phyloP scores from a whole-genome alignment of 2,113 vertebrate genomes.

The Tichodroma muraria region DNA sequence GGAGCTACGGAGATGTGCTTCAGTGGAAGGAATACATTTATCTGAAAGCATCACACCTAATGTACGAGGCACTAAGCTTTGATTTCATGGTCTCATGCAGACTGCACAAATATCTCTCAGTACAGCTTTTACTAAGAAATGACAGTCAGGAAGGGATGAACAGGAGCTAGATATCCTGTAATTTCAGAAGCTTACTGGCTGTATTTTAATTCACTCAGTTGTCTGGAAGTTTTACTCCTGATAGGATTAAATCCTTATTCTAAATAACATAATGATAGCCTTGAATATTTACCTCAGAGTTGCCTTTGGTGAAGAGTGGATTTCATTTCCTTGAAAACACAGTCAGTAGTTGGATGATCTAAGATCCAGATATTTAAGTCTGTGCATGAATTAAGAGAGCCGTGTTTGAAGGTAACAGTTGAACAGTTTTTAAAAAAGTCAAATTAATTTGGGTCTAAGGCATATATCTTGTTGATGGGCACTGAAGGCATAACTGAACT shows the following conservation, averaged over 20 bases:
- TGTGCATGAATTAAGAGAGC: neutral
- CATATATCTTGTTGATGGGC: neutral
- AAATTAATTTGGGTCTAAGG: neutral
- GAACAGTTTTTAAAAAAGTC: neutral
- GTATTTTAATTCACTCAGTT: neutral
- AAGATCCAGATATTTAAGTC: neutral
- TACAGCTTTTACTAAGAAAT: conserved; percentile 12
- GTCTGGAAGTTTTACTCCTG: neutral
- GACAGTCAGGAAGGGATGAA: neutral
- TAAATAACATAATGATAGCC: neutral
- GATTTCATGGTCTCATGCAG: conserved; percentile 53
- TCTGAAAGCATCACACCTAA: conserved; percentile 14
- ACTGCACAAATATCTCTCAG: conserved; percentile 42
- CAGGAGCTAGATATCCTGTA: neutral
- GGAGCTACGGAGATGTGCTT: conserved; percentile 16
- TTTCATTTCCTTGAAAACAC: neutral
- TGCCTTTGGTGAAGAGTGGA: neutral
- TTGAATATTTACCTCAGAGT: neutral
- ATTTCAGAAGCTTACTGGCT: neutral
- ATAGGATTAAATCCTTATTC: neutral
- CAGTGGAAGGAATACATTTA: conserved; percentile 31
- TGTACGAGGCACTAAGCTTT: conserved; percentile 11
- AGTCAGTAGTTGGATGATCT: neutral
- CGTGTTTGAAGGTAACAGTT: neutral
- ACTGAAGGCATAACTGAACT: neutral